Evolutionary conservation across 2,888 invertebrate species (phyloP).

Genomic region (Tyria jacobaeae): DNA sequence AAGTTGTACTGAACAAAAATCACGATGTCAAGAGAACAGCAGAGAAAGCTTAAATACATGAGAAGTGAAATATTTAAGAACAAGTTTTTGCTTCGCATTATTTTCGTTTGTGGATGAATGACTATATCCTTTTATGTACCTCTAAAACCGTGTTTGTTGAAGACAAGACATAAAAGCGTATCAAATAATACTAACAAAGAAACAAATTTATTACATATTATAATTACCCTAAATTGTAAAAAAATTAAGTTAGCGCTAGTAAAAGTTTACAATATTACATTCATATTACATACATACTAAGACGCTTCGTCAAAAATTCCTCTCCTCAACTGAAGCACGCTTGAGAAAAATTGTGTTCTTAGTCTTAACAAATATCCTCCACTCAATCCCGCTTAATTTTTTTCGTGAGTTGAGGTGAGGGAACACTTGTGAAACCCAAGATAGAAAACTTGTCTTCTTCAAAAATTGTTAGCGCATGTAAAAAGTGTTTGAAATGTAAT

Average conservation of each 20-base stretch:
- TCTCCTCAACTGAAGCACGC: not conserved
- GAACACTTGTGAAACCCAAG: not conserved
- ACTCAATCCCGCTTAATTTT: not conserved
- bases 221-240: not conserved
- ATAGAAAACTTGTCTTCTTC: not conserved
- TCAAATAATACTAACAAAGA: no score
- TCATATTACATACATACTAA: not conserved
- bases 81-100: no score
- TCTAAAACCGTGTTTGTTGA: no score
- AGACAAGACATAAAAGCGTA: no score
- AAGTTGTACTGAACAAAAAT: slow-evolving; percentile 58
- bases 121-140: no score
- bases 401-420: not conserved
- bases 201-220: not conserved
- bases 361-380: not conserved
- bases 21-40: no score
- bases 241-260: not conserved
- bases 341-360: not conserved
- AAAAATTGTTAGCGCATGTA: not conserved
- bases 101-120: no score
- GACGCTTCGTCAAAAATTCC: not conserved
- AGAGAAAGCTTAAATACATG: no score
- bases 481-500: not conserved
- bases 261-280: not conserved
- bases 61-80: no score